Conservation (phyloP, 1,140 invertebrate genomes). For the Listronotus oregonensis region DNA sequence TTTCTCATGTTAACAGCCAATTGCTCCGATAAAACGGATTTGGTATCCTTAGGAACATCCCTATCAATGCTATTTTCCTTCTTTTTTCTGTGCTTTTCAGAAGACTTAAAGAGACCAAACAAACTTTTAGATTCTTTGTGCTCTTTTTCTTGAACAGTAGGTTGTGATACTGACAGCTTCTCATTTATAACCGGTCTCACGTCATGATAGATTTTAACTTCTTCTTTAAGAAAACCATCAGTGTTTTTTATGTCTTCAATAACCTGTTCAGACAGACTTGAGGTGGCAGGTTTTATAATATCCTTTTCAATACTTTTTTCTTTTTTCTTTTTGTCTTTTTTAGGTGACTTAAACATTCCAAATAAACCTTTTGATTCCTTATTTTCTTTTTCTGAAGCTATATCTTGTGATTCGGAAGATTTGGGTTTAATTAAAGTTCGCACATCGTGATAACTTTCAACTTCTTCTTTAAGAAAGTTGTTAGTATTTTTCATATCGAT, state of each 20-base stretch:
- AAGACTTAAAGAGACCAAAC: slow-evolving; percentile 3
- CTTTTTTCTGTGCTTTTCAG: slow-evolving; percentile 22
- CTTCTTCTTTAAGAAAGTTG: slow-evolving; percentile 22
- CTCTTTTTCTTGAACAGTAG: slow-evolving; percentile 6
- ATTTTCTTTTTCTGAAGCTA: slow-evolving; percentile 18
- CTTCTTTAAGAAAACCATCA: slow-evolving; percentile 25
- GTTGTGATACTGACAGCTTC: background rate
- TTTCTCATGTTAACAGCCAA: slow-evolving; percentile 21
- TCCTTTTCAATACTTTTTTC: slow-evolving; percentile 21
- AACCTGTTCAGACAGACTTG: slow-evolving; percentile 8
- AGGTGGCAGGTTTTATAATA: background rate
- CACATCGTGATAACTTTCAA: slow-evolving; percentile 29
- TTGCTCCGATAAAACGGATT: slow-evolving; percentile 13
- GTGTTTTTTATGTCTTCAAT: slow-evolving; percentile 21
- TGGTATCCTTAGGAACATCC: background rate
- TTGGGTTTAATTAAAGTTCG: background rate
- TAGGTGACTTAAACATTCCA: slow-evolving; percentile 21
- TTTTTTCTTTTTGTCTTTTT: slow-evolving; percentile 26
- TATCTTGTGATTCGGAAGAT: background rate
- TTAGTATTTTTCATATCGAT: slow-evolving; percentile 8
- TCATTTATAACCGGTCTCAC: slow-evolving; percentile 23
- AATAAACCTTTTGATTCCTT: slow-evolving; percentile 29
- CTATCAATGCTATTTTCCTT: slow-evolving; percentile 6
- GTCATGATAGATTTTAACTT: slow-evolving; percentile 36
- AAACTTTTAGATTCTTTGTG: slow-evolving; percentile 14